Base-by-base conservation (phyloP, 2,797 vertebrate species). In the Dermochelys coriacea region DNA sequence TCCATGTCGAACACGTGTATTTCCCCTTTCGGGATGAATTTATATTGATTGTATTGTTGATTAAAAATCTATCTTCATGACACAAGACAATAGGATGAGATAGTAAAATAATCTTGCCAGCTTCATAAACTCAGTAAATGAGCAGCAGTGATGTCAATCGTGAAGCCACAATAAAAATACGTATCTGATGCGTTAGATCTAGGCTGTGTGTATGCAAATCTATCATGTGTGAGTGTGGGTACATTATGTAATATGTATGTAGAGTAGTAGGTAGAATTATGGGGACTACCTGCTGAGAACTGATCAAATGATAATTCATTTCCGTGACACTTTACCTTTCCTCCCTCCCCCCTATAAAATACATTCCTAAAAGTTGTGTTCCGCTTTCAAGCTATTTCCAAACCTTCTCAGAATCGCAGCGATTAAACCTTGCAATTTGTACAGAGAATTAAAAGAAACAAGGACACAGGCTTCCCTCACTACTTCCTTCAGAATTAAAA, bases 51-150 rank as follows among this genome's bases (percentile, higher is more conserved):
- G 96, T 96, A 98, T 97, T 97, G 98, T 51, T 98, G 98, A 98
- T 99, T 98, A 98, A 98, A 98, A 98, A 98, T 97, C 98, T 97
- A 97, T 98, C 98, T 97, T 98, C 98, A 98, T 98, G 98, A 98
- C 98, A 98, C 97, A 97, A 97, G 98, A 97, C 97, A 98, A 97
- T 97, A 97, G 85, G 97, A 29, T 64, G 95, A 98, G 98, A 90
- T 98, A 98, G 80, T 89, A 64, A 93, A 95, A 95, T 51, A 93
- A 93, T 85, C 84, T 83, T 23, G 25, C 61, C 84, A 45, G 82
- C 37, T 93, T 68, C 68, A 94, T 83, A 83, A 86, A 88, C 82
- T 59, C 52, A 47, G 55, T 68, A 79, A 61, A 31, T 5, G 80
- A 59, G 80, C 27, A 29, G 29, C 29, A 8, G 80, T 21, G 41